Conservation (phyloP, 1,140 invertebrate species). For the Heliothis subflexa region DNA sequence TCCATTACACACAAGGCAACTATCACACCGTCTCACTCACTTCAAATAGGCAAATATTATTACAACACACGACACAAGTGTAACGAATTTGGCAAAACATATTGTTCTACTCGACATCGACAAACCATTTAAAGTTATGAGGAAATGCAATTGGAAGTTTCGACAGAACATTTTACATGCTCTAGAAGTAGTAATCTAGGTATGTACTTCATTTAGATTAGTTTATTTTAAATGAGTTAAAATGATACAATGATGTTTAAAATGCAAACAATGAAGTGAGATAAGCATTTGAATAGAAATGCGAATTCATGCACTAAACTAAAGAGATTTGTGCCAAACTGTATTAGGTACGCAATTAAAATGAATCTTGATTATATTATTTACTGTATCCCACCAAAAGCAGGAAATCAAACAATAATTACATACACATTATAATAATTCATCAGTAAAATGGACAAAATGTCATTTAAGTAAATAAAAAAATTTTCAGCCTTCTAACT, state of each 20-base stretch:
- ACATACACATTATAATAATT: constrained; percentile 26
- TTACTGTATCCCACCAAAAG: constrained; percentile 23
- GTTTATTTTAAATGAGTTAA: constrained; percentile 15
- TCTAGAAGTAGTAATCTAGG: constrained; percentile 19
- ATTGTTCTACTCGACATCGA: constrained; percentile 38
- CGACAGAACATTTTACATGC: constrained; percentile 27
- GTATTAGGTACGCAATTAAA: constrained; percentile 24
- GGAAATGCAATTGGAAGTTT: constrained; percentile 44
- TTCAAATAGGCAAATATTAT: constrained; percentile 56
- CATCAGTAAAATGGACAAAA: constrained; percentile 36
- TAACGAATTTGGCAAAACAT: constrained; percentile 49
- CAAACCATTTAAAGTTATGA: constrained; percentile 31
- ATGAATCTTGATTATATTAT: constrained; percentile 17
- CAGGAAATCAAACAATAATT: constrained; percentile 21
- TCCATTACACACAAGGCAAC: constrained; percentile 54
- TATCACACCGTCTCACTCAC: constrained; percentile 59
- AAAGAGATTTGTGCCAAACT: constrained; percentile 40
- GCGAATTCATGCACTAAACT: constrained; percentile 25
- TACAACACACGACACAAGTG: constrained; percentile 43
- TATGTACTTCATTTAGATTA: constrained; percentile 10
- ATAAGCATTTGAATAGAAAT: background rate
- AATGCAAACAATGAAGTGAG: constrained; percentile 33
- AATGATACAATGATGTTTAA: constrained; percentile 6
- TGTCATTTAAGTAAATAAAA: constrained; percentile 50
- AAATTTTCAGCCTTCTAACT: constrained; percentile 47